A percentile compares a stretch with the other conserved stretches of the same genome.
Conservation (phyloP, 2,113 vertebrate species). For the Turdus rufiventris region DNA sequence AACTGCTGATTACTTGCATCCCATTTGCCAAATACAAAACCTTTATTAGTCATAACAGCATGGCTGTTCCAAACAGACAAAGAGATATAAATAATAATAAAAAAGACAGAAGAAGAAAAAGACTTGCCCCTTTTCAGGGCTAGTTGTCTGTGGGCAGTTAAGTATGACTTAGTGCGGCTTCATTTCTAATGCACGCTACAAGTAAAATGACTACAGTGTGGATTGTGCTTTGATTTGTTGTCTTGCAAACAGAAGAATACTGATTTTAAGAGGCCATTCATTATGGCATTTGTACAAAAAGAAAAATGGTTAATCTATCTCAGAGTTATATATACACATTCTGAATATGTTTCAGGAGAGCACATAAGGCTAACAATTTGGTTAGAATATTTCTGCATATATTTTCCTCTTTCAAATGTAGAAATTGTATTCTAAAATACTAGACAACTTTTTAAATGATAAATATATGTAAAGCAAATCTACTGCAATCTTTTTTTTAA, state of each 20-base stretch:
- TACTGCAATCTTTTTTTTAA: background rate
- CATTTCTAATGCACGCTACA: background rate
- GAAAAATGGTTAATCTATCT: background rate
- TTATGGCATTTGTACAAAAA: background rate
- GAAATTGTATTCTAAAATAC: background rate
- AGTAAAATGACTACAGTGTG: background rate
- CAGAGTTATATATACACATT: background rate
- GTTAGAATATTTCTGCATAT: background rate
- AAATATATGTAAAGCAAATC: background rate
- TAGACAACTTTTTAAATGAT: background rate
- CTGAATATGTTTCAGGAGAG: background rate
- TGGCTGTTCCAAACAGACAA: slow-evolving; percentile 3
- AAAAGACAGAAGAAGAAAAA: background rate
- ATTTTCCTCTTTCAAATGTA: background rate
- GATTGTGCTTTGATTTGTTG: slow-evolving; percentile 12
- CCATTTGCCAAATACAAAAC: slow-evolving; percentile 54
- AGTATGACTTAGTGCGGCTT: background rate
- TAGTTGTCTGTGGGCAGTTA: slow-evolving; percentile 2
- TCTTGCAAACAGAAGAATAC: background rate
- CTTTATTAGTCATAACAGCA: slow-evolving; percentile 49
- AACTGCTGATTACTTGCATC: slow-evolving; percentile 11
- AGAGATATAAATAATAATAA: slow-evolving; percentile 19
- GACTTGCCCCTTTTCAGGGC: background rate
- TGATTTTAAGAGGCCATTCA: slow-evolving; percentile 4
- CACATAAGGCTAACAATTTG: background rate